Base-by-base conservation (phyloP, 2,888 invertebrate genomes). In the Acheta domesticus region DNA sequence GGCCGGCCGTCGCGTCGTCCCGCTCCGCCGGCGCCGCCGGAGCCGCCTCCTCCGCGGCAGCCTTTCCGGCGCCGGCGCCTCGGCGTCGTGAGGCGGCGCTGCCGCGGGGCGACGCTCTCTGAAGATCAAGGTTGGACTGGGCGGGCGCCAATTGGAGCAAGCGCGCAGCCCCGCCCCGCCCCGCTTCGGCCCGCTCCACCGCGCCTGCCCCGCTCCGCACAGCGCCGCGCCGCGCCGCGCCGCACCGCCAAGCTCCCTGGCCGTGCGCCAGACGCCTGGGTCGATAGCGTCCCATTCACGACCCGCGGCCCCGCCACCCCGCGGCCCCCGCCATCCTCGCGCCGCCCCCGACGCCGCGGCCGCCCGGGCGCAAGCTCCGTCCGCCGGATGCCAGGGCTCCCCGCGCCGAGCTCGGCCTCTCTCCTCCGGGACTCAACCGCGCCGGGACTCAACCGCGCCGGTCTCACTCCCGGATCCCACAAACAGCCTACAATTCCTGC, bases 71-170 rank as follows among this genome's bases (percentile, higher is more conserved):
- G 48, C 36, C 75, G 74, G n/a, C 74, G 75, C 75, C 75, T 23
- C 75, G n/a, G 75, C 75, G 76, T 76, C 49, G 21, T 11, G 76
- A 36, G 48, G 76, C 76, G 49, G 76, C 16, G 48, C 77, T 14
- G 50, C 14, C 49, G 49, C 77, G 48, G 49, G 77, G 16, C 77
- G 77, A 75, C 75, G 75, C 23, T 14, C 23, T 19, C 77, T 49
- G 77, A 49, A 49, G 49, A 49, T 50, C 77, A 77, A 77, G 50
- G 77, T 50, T 50, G 77, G 36, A 50, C 76, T 50, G 50, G 49
- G 21, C 21, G 36, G 49, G 49, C 48, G 62, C 62, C 62, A 62
- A 62, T 62, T 62, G 62, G 62, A 62, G 62, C 62, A 62, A 4
- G n/a, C 62, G 14, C 62, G 14, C 3, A 4, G 3, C 19, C 75